Evolutionary conservation across 2,113 vertebrate genomes (phyloP).

Genomic region (Cyphomyrus discorhynchus): DNA sequence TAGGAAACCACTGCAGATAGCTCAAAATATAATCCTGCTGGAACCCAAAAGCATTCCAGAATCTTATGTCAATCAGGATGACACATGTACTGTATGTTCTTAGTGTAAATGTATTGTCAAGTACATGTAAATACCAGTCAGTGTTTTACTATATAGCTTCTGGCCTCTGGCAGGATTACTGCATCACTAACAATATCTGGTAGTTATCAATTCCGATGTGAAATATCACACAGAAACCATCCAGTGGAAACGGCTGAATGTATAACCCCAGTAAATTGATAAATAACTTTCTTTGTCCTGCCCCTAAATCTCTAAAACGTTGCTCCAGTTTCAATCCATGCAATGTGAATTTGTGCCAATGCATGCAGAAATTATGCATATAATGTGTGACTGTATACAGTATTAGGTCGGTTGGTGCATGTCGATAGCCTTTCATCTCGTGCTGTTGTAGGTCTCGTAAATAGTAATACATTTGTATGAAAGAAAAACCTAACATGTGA

Average conservation of each 20-base stretch:
- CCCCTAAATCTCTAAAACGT: neutral
- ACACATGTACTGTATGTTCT: neutral
- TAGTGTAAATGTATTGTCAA: neutral
- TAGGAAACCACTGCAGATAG: neutral
- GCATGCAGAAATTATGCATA: neutral
- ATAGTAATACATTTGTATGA: neutral
- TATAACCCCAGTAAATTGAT: neutral
- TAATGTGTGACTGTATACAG: neutral
- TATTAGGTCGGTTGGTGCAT: neutral
- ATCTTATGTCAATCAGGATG: neutral
- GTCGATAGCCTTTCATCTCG: neutral
- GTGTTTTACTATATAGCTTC: neutral
- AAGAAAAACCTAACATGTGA: neutral
- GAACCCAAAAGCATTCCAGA: neutral
- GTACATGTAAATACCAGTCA: neutral
- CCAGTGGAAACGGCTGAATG: neutral
- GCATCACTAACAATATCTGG: neutral
- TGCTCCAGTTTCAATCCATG: neutral
- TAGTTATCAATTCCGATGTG: neutral
- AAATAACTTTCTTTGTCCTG: neutral
- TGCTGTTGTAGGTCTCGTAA: neutral
- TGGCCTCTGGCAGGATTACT: neutral
- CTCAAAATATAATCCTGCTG: constrained; percentile 7
- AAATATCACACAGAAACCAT: neutral
- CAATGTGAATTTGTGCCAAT: neutral